Evolutionary conservation across 1,140 invertebrate genomes (phyloP), one percentile per base, ranked within the genome.

Genomic region (Steinernema khuongi): DNA sequence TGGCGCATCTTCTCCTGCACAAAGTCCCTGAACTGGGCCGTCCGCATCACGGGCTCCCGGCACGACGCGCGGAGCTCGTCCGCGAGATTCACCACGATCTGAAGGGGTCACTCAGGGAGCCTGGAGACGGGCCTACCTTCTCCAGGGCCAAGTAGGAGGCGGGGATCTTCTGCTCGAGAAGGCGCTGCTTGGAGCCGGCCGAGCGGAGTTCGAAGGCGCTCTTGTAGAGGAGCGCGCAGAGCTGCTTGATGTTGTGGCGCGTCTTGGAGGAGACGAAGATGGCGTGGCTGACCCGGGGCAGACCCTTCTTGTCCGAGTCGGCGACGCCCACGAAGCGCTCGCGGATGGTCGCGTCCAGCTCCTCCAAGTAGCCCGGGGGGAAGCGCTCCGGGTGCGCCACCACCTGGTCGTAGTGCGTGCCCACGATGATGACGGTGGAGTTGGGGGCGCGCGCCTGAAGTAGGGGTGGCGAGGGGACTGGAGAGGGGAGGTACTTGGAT

Each of bases 111-210:
- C 44, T 69, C 41, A 31, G 50, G 22, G 68, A 79, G 19, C 67
- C 31, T 30, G 50, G 1, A 67, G 28, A 72, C 36, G 44, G 28
- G 18, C 30, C 68, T n/a, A 85, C 92, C 81, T 97, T 94, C 87
- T 98, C 94, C 29, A 99, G 86, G 1, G 92, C 92, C 28, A 98
- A 87, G 87, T 98, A 99, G 69, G 92, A 94, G 1, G 94, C 93
- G 0, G 96, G 96, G 7, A 99, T 93, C 83, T 92, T 92, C 85
- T 98, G 95, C 79, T 96, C 92, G 14, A 99, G 87, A 1, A 97
- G 82, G 0, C 94, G 87, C 85, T 95, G 92, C 86, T 94, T 96
- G 71, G 92, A 92, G 89, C 90, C 90, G 69, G 92, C 91, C n/a
- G 91, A 91, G 81, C 91, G 90, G 28, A 96, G 87, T 85, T 92